phyloP scores from a whole-genome alignment of 2,888 invertebrate species.

The Sialis lutaria region DNA sequence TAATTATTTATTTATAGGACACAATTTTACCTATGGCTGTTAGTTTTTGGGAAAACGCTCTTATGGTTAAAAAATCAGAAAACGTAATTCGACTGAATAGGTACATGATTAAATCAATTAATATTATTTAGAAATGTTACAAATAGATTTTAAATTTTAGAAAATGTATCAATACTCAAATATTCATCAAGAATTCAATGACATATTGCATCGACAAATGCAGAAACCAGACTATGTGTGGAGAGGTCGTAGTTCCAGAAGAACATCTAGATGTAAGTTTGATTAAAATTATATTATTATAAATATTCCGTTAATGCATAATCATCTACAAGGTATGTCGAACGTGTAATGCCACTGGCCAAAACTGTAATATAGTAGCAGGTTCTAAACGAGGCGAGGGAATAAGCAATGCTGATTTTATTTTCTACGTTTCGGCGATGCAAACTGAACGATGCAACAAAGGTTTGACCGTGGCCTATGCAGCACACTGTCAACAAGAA shows the following conservation, averaged over 20 bases:
- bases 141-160: slow-evolving; percentile 29
- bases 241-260: slow-evolving; percentile 85
- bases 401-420: slow-evolving; percentile 75
- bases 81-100: slow-evolving; percentile 76
- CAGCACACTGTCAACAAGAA: slow-evolving; percentile 97
- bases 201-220: slow-evolving; percentile 81
- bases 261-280: slow-evolving; percentile 77
- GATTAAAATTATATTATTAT: neutral
- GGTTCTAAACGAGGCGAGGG: slow-evolving; percentile 43
- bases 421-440: slow-evolving; percentile 90
- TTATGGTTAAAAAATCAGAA: slow-evolving; percentile 75
- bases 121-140: slow-evolving; percentile 11
- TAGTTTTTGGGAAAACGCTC: slow-evolving; percentile 81
- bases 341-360: slow-evolving; percentile 73
- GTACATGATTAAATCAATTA: slow-evolving; percentile 31
- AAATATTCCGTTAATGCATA: slow-evolving; percentile 1
- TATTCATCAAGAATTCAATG: slow-evolving; percentile 65
- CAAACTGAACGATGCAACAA: slow-evolving; percentile 85
- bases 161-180: slow-evolving; percentile 75
- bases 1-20: slow-evolving; percentile 33
- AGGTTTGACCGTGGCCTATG: slow-evolving; percentile 87
- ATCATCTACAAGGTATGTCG: slow-evolving; percentile 52
- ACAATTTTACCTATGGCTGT: slow-evolving; percentile 83
- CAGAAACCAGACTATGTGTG: slow-evolving; percentile 77
- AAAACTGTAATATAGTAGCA: slow-evolving; percentile 48